These are phyloP conservation scores for Collichthys lucidus DNA, from an alignment of 2,113 vertebrate species.

Conservation along the genomic window DNA sequence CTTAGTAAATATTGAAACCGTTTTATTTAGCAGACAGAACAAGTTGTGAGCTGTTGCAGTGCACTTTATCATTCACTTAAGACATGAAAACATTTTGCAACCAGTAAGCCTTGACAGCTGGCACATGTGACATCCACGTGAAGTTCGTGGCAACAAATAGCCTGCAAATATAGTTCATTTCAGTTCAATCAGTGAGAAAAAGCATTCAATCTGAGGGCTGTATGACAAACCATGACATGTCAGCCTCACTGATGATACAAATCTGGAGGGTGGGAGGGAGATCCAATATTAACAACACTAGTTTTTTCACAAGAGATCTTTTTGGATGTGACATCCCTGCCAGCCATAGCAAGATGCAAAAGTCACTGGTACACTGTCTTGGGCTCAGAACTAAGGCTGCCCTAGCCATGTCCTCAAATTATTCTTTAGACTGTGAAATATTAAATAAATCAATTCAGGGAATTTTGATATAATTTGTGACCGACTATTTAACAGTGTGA, in stretches of 20 bases:
- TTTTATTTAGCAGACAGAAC: slow-evolving; percentile 58
- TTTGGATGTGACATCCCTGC: slow-evolving; percentile 53
- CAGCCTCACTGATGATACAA: slow-evolving; percentile 70
- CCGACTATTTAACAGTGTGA: background rate
- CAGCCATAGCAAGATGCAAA: slow-evolving; percentile 29
- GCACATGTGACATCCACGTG: slow-evolving; percentile 41
- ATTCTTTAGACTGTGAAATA: background rate
- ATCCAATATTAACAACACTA: slow-evolving; percentile 69
- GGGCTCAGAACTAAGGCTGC: background rate
- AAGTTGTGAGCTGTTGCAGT: slow-evolving; percentile 27
- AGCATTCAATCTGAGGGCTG: slow-evolving; percentile 60
- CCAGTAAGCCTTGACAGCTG: slow-evolving; percentile 59
- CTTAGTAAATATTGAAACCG: slow-evolving; percentile 53
- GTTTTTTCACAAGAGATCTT: slow-evolving; percentile 58
- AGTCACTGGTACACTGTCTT: slow-evolving; percentile 6
- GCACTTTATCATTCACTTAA: slow-evolving; percentile 61
- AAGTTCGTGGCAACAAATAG: slow-evolving; percentile 68
- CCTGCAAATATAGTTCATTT: slow-evolving; percentile 70
- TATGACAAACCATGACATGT: slow-evolving; percentile 70
- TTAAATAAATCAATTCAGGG: background rate
- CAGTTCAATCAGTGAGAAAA: slow-evolving; percentile 52
- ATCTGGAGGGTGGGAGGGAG: slow-evolving; percentile 60
- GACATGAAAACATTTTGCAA: slow-evolving; percentile 51
- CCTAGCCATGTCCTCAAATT: background rate
- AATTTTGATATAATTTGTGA: background rate